Evolutionary conservation across 2,888 invertebrate genomes (phyloP).

Genomic region (Lymantria monacha): DNA sequence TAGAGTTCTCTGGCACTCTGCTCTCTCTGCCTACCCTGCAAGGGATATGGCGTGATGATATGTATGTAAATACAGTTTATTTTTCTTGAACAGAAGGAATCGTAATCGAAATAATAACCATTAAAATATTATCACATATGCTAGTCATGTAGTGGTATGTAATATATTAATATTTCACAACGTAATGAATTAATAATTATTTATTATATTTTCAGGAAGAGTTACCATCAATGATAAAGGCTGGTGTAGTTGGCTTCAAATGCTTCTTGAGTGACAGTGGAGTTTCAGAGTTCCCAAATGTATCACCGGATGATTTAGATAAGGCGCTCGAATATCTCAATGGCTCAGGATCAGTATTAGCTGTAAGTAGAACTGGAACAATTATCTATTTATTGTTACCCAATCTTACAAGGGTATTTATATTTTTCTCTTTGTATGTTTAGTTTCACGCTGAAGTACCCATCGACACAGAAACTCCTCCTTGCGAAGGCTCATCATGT

Average conservation of each 20-base stretch:
- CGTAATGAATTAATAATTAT: neutral
- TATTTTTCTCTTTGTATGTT: conserved; percentile 26
- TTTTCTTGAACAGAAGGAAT: too few relatives aligned
- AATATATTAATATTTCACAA: too few relatives aligned
- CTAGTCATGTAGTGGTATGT: too few relatives aligned
- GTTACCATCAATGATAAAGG: conserved; percentile 75
- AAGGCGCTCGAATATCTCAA: conserved; percentile 79
- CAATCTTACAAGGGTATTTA: neutral
- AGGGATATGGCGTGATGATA: too few relatives aligned
- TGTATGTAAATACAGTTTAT: too few relatives aligned
- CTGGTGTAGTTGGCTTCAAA: conserved; percentile 88
- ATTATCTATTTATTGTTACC: neutral
- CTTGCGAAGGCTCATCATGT: conserved; percentile 32
- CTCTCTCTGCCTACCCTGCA: too few relatives aligned
- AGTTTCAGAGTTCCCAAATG: conserved; percentile 84
- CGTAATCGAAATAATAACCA: too few relatives aligned
- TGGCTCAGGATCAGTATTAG: conserved; percentile 82
- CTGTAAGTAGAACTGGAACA: conserved; percentile 73
- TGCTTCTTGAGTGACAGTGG: conserved; percentile 86
- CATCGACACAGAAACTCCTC: conserved; percentile 31
- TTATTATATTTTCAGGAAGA: conserved; percentile 62
- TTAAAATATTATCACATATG: too few relatives aligned
- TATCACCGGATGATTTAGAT: conserved; percentile 79
- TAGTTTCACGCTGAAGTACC: conserved; percentile 86
- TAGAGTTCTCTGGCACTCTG: too few relatives aligned